Percentiles rank a stretch among this genome's conserved stretches.
Conservation (phyloP, 2,113 vertebrate genomes). For the Bos taurus region ARS-UCD2.0 NC_037329.1:106105001-106105500, state of each 20-base stretch:
- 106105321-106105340: accelerated
- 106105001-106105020: not conserved
- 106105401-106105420: not conserved
- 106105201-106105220: not conserved
- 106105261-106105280: not conserved
- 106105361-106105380: not conserved
- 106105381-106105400: not conserved
- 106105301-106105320: not conserved
- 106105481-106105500: not conserved
- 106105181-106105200: not conserved
- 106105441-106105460: not conserved
- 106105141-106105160: not conserved
- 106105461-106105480: not conserved
- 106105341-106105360: accelerated
- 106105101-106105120: not conserved
- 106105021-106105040: not conserved
- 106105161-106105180: not conserved
- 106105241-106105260: not conserved
- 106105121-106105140: accelerated
- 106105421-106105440: accelerated
- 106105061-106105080: not conserved
- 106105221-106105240: not conserved
- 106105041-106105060: accelerated
- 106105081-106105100: not conserved
- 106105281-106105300: not conserved